Evolutionary conservation across 1,140 invertebrate species (phyloP).

Genomic region (Dufourea novaeangliae): DNA sequence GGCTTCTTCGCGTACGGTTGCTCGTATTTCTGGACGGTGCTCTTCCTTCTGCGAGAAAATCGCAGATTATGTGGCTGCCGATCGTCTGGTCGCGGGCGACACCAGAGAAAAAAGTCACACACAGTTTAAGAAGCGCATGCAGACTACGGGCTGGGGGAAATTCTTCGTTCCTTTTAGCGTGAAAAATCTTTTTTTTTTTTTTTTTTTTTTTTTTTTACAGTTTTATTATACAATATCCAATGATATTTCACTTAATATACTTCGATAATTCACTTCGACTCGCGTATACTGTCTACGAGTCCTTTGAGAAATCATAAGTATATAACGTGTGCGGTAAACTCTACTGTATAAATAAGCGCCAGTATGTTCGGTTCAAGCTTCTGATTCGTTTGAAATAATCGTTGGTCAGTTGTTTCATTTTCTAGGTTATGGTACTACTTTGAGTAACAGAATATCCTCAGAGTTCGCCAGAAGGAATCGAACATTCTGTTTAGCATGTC

Average conservation of each 20-base stretch:
- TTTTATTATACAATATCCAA: no score
- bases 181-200: not conserved
- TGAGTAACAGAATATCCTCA: not conserved
- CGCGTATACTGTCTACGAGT: not conserved
- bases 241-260: no score
- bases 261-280: not conserved
- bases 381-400: not conserved
- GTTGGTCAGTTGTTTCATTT: not conserved
- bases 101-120: slow-evolving; percentile 9
- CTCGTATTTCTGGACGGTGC: slow-evolving; percentile 92
- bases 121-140: slow-evolving; percentile 70
- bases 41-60: slow-evolving; percentile 87
- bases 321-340: slow-evolving; percentile 14
- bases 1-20: slow-evolving; percentile 92
- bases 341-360: not conserved
- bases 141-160: slow-evolving; percentile 47
- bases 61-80: slow-evolving; percentile 40
- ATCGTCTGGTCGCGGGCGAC: not conserved
- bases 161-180: slow-evolving; percentile 2
- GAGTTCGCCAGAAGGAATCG: not conserved
- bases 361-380: not conserved
- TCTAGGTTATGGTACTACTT: not conserved
- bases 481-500: not conserved
- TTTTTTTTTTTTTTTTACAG: no score
- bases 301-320: slow-evolving; percentile 1